A percentile compares a stretch with the other conserved stretches of the same genome.
phyloP scores from a whole-genome alignment of 2,113 vertebrate species.

The Setophaga kirtlandii region DNA sequence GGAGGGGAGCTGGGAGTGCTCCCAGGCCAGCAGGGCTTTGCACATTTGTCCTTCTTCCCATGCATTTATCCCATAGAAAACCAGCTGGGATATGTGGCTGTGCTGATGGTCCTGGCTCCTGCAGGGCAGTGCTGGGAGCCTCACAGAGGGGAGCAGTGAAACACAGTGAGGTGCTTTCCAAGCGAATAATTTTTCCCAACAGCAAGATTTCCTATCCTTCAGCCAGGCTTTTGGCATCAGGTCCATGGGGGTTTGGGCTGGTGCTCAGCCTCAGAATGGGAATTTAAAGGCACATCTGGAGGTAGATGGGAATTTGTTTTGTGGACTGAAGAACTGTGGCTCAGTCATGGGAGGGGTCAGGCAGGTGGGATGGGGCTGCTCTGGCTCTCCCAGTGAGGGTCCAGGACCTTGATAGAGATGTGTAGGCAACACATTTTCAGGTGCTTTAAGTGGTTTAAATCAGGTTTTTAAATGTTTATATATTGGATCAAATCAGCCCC shows the following conservation, averaged over 20 bases:
- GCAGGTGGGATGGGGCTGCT: neutral
- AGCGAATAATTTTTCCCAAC: neutral
- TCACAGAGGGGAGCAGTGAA: neutral
- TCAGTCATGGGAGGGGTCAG: neutral
- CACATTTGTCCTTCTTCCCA: fast-evolving
- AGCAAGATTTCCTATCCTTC: neutral
- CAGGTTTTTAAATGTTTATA: neutral
- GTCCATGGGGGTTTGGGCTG: neutral
- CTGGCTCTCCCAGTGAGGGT: fast-evolving
- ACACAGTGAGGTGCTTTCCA: fast-evolving
- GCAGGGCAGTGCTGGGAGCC: neutral
- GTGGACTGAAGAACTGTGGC: neutral
- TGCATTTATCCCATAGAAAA: neutral
- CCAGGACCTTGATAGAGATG: neutral
- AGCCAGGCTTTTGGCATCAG: neutral
- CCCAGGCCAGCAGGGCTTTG: neutral
- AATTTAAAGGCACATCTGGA: neutral
- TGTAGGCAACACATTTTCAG: neutral
- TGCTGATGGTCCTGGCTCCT: neutral
- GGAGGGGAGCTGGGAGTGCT: neutral
- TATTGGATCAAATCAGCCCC: no score
- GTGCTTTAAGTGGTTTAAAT: neutral
- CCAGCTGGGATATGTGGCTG: neutral
- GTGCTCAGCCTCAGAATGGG: neutral
- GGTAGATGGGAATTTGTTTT: neutral